These are phyloP conservation scores for Pantala flavescens DNA, from an alignment of 1,140 invertebrate genomes.

Conservation along the genomic window DNA sequence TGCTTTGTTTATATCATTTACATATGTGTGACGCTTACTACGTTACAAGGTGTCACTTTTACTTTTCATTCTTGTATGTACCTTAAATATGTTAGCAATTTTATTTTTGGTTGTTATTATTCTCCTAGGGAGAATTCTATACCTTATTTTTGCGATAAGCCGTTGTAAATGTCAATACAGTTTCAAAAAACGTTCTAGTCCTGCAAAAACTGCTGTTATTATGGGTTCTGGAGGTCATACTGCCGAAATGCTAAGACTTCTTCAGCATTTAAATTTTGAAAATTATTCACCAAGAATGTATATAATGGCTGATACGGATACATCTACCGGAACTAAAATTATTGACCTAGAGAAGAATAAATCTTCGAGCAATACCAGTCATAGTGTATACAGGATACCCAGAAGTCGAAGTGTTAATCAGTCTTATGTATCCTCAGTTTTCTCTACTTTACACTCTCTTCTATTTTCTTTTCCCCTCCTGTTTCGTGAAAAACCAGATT, in stretches of 20 bases:
- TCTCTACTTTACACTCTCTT: constrained; percentile 63
- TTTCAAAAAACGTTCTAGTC: background rate
- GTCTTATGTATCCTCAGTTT: constrained; percentile 65
- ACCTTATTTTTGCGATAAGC: too few relatives aligned
- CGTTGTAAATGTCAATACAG: background rate
- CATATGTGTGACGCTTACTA: too few relatives aligned
- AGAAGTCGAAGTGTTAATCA: constrained; percentile 82
- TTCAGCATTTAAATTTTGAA: constrained; percentile 44
- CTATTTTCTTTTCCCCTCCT: constrained; percentile 58
- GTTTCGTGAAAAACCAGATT: constrained; percentile 54
- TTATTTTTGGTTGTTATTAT: too few relatives aligned
- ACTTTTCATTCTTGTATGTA: too few relatives aligned
- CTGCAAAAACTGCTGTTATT: constrained; percentile 30
- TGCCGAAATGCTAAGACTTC: constrained; percentile 70
- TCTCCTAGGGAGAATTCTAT: too few relatives aligned
- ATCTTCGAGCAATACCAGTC: background rate
- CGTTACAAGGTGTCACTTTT: too few relatives aligned
- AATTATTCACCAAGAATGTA: constrained; percentile 63
- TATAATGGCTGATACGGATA: constrained; percentile 67
- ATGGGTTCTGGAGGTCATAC: constrained; percentile 72
- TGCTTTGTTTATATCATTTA: too few relatives aligned
- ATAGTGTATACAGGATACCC: constrained; percentile 51
- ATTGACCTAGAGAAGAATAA: constrained; percentile 37
- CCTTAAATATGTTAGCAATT: too few relatives aligned
- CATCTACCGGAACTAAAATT: constrained; percentile 57